Percentiles rank a stretch among this genome's conserved stretches.
These are phyloP conservation scores for Muntiacus muntjak DNA, from an alignment of 2,113 vertebrate species.

Conservation along the genomic window DNA sequence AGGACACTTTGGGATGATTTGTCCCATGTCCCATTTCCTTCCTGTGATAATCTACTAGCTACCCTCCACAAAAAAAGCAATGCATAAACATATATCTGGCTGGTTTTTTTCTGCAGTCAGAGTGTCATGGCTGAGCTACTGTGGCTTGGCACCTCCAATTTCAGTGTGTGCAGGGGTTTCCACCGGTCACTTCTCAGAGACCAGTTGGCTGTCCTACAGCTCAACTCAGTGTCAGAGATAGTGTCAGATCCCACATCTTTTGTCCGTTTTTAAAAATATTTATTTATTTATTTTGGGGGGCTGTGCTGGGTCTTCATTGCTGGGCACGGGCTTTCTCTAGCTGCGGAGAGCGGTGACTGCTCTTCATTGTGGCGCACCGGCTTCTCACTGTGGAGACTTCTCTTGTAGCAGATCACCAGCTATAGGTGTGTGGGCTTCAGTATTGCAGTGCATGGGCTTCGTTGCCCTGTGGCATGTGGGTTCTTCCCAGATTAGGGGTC, in stretches of 20 bases:
- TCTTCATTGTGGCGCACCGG: background rate
- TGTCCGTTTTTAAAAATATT: background rate
- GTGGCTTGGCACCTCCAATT: background rate
- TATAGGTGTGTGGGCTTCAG: background rate
- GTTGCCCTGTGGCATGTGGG: accelerated
- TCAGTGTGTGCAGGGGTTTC: background rate
- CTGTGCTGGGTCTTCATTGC: background rate
- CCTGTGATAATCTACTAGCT: background rate
- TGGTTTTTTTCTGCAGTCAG: background rate
- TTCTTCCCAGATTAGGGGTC: background rate
- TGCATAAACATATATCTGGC: background rate
- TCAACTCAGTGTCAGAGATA: background rate
- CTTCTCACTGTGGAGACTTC: background rate
- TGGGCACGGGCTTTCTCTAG: background rate
- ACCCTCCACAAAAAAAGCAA: background rate
- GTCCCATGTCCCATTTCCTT: background rate
- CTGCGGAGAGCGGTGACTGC: accelerated
- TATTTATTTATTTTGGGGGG: background rate
- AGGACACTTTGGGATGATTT: background rate
- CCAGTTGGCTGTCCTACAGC: background rate
- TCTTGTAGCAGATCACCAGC: background rate
- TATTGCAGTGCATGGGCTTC: accelerated
- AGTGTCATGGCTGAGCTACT: background rate
- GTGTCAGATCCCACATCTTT: background rate
- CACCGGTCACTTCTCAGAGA: too few species aligned